Conservation (phyloP, 1,140 invertebrate species). For the Zaprionus kolodkinae region DNA sequence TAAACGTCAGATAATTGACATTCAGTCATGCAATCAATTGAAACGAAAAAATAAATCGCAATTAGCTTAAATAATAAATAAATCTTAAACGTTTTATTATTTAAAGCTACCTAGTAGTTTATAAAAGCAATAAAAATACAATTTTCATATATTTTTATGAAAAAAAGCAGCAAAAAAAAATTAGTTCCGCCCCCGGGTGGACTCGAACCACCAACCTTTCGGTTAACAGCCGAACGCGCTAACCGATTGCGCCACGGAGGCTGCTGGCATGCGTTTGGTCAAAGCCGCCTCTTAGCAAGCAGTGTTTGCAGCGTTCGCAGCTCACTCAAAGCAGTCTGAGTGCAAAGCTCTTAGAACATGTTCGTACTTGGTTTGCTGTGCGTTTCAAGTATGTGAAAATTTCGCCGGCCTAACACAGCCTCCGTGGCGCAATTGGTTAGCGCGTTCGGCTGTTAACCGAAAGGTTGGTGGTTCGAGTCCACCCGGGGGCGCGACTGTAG, state of each 20-base stretch:
- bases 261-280: slow-evolving; percentile 41
- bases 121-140: neutral
- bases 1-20: slow-evolving; percentile 45
- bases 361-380: neutral
- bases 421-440: slow-evolving; percentile 93
- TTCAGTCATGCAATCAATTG: slow-evolving; percentile 39
- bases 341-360: slow-evolving; percentile 21
- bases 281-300: slow-evolving; percentile 14
- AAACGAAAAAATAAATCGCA: slow-evolving; percentile 5
- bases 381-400: slow-evolving; percentile 14
- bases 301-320: neutral
- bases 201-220: slow-evolving; percentile 94
- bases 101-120: neutral
- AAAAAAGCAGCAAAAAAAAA: slow-evolving; percentile 11
- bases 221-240: slow-evolving; percentile 93
- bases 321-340: neutral
- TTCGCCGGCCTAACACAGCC: slow-evolving; percentile 80
- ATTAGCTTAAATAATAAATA: neutral
- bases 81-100: neutral
- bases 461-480: slow-evolving; percentile 95
- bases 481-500: slow-evolving; percentile 86
- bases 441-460: slow-evolving; percentile 92
- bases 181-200: slow-evolving; percentile 87
- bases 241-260: slow-evolving; percentile 93
- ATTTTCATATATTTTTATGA: neutral